Evolutionary conservation across 2,888 invertebrate genomes (phyloP).

Genomic region (Agonopterix alstromeriana): DNA sequence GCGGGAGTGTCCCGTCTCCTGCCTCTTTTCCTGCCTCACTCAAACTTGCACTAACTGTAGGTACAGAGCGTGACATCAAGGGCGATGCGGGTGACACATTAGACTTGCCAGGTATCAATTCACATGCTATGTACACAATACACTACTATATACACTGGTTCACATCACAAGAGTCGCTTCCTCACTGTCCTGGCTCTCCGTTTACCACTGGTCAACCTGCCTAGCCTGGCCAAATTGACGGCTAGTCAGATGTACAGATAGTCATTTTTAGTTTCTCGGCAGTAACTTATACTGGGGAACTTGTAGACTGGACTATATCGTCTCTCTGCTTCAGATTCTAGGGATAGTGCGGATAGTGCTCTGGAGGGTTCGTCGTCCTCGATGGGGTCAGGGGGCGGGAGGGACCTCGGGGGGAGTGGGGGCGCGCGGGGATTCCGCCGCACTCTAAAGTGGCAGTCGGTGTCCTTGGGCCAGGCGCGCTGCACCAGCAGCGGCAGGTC

Average conservation of each 20-base stretch:
- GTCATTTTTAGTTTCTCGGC: slow-evolving; percentile 65
- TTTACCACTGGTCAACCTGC: slow-evolving; percentile 23
- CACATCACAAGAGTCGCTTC: slow-evolving; percentile 39
- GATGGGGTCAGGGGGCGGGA: slow-evolving; percentile 39
- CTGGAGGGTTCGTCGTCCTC: slow-evolving; percentile 50
- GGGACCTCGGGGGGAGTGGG: slow-evolving; percentile 81
- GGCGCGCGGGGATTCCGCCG: slow-evolving; percentile 89
- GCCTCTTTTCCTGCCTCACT: no score
- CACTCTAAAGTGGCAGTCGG: slow-evolving; percentile 88
- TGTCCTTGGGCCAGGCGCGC: slow-evolving; percentile 82
- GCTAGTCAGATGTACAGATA: slow-evolving; percentile 68
- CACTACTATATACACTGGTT: slow-evolving; percentile 46
- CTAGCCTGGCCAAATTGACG: slow-evolving; percentile 26
- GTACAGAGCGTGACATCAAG: no score
- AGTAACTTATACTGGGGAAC: slow-evolving; percentile 67
- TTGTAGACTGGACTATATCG: slow-evolving; percentile 70
- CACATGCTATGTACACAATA: slow-evolving; percentile 45
- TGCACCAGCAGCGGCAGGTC: slow-evolving; percentile 90
- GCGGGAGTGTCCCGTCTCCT: no score
- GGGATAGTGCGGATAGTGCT: slow-evolving; percentile 61
- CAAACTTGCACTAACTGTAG: no score
- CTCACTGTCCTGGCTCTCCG: slow-evolving; percentile 15
- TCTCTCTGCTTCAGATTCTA: slow-evolving; percentile 56
- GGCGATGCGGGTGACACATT: no score
- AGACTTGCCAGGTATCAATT: no score